phyloP scores from a whole-genome alignment of 2,888 invertebrate genomes.

The Lottia scabra region DNA sequence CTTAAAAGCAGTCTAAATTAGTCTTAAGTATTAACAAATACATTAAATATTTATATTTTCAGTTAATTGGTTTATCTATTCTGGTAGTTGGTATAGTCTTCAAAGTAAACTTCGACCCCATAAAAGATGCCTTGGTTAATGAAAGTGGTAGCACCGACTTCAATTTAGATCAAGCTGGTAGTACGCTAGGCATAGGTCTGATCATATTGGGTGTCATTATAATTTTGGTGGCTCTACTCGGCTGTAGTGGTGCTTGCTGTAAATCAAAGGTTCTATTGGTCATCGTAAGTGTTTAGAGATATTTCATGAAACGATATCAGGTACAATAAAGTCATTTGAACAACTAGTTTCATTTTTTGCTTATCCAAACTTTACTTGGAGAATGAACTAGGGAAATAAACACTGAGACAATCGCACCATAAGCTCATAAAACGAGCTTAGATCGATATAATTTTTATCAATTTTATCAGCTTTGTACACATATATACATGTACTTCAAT shows the following conservation, averaged over 20 bases:
- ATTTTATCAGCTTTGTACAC: no score
- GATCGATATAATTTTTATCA: no score
- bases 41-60: neutral
- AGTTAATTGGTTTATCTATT: conserved; percentile 14
- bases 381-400: neutral
- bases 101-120: conserved; percentile 6
- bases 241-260: conserved; percentile 14
- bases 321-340: no score
- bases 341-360: no score
- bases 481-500: neutral
- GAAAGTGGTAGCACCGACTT: neutral
- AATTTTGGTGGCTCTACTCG: conserved; percentile 6
- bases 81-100: conserved; percentile 10
- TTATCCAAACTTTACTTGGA: no score
- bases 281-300: neutral
- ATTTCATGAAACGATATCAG: no score
- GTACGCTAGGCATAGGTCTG: neutral
- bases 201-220: conserved; percentile 9
- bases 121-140: no score
- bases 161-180: conserved; percentile 10
- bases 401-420: no score
- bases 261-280: neutral
- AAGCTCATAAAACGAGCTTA: no score
- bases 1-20: no score
- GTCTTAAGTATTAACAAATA: no score